phyloP scores from a whole-genome alignment of 2,113 vertebrate genomes.

The Polypterus bichir region DNA sequence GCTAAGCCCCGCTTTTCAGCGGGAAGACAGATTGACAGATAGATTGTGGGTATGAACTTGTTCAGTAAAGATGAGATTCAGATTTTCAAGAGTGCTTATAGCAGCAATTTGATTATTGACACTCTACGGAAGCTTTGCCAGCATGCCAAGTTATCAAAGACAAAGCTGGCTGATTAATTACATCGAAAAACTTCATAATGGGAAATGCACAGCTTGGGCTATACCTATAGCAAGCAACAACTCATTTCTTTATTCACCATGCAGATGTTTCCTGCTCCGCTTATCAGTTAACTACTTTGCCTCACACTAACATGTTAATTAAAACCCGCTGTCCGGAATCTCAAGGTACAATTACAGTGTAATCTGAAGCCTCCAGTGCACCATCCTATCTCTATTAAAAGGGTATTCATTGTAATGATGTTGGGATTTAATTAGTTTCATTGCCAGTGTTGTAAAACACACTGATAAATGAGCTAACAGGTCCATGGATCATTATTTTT shows the following conservation, averaged over 20 bases:
- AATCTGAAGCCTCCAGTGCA: constrained; percentile 85
- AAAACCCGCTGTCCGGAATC: constrained; percentile 72
- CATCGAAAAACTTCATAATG: constrained; percentile 7
- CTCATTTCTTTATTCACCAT: constrained; percentile 20
- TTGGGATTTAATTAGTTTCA: constrained; percentile 98
- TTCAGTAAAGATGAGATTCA: constrained; percentile 2
- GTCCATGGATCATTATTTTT: constrained; percentile 90
- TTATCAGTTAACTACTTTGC: constrained; percentile 62
- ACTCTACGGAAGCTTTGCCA: background rate
- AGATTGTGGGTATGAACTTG: background rate
- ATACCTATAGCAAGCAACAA: background rate
- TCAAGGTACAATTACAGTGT: constrained; percentile 79
- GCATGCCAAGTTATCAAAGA: background rate
- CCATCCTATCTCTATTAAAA: constrained; percentile 96
- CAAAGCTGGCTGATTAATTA: constrained; percentile 5
- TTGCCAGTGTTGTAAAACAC: constrained; percentile 95
- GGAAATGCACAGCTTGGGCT: constrained; percentile 3
- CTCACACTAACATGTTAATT: constrained; percentile 74
- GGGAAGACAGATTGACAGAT: constrained; percentile 5
- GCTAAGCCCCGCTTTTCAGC: constrained; percentile 2
- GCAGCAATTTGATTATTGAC: constrained; percentile 1
- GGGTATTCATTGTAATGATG: constrained; percentile 96
- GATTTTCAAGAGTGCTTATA: background rate
- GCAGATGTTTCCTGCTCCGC: constrained; percentile 38
- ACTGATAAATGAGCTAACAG: constrained; percentile 97